Percentiles rank a stretch among this genome's conserved stretches.
These are phyloP conservation scores for Isaurus tuberculatus DNA, from an alignment of 92 coral and sea anemone genomes.

Conservation along the genomic window DNA sequence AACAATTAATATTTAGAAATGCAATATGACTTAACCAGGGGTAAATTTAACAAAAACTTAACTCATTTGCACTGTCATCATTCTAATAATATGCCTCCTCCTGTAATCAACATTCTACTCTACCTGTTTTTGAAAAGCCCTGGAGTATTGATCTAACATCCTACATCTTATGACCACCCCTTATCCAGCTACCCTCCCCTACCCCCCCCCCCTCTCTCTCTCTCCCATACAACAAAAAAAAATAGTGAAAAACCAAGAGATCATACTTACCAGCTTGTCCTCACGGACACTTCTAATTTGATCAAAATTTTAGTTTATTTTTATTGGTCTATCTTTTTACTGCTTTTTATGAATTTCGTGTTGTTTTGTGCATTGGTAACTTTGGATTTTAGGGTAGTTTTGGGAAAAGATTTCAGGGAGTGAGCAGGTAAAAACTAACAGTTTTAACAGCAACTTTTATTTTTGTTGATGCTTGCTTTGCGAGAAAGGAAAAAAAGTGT, in stretches of 20 bases:
- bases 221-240: not conserved
- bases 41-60: no score
- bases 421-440: slow-evolving; percentile 30
- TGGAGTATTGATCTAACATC: no score
- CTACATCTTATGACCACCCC: no score
- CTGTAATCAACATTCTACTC: no score
- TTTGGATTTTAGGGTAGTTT: slow-evolving; percentile 48
- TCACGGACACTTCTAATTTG: slow-evolving; percentile 40
- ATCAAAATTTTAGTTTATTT: slow-evolving; percentile 44
- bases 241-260: slow-evolving; percentile 4
- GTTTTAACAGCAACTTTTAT: slow-evolving; percentile 32
- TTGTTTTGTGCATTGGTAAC: slow-evolving; percentile 31
- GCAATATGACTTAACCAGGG: no score
- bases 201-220: not conserved
- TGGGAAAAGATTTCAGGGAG: slow-evolving; percentile 20
- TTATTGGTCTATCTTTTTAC: slow-evolving; percentile 35
- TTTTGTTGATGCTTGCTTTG: not conserved
- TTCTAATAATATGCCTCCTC: no score
- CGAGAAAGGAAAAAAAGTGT: not conserved
- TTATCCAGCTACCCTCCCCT: not conserved
- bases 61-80: no score
- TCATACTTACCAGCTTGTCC: slow-evolving; percentile 42
- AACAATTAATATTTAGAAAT: no score
- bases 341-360: slow-evolving; percentile 42
- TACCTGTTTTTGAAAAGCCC: no score